Evolutionary conservation across 2,797 vertebrate species (phyloP).

Genomic region (Rhinella marina): DNA sequence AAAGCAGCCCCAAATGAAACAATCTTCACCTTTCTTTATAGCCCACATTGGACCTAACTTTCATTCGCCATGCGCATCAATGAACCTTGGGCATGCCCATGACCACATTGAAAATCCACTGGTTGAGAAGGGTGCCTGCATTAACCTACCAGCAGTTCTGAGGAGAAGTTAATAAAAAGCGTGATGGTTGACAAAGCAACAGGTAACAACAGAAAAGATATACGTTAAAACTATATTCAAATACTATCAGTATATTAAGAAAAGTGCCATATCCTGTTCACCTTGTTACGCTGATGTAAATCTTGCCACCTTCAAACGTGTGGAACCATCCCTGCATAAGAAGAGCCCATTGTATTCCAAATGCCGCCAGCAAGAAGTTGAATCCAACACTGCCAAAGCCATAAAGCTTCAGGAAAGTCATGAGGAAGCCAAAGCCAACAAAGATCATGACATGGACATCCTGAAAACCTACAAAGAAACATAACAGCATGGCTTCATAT

Average conservation of each 20-base stretch:
- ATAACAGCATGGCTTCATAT: not conserved
- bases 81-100: too few relatives aligned
- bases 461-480: conserved; percentile 85
- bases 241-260: not conserved
- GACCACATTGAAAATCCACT: too few relatives aligned
- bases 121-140: too few relatives aligned
- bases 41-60: too few relatives aligned
- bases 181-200: too few relatives aligned
- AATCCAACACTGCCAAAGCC: conserved; percentile 90
- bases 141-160: too few relatives aligned
- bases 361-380: conserved; percentile 93
- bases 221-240: too few relatives aligned
- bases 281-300: conserved; percentile 86
- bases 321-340: conserved; percentile 98
- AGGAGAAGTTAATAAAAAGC: too few relatives aligned
- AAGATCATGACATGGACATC: conserved; percentile 99
- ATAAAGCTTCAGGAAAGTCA: conserved; percentile 95
- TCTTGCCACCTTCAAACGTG: conserved; percentile 78
- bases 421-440: conserved; percentile 96
- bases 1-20: too few relatives aligned
- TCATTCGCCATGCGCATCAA: too few relatives aligned
- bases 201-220: too few relatives aligned
- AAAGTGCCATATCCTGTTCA: conserved; percentile 65
- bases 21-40: too few relatives aligned
- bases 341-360: conserved; percentile 96